Base-by-base conservation (phyloP, 2,888 invertebrate genomes). In the Synanthedon tipuliformis region DNA sequence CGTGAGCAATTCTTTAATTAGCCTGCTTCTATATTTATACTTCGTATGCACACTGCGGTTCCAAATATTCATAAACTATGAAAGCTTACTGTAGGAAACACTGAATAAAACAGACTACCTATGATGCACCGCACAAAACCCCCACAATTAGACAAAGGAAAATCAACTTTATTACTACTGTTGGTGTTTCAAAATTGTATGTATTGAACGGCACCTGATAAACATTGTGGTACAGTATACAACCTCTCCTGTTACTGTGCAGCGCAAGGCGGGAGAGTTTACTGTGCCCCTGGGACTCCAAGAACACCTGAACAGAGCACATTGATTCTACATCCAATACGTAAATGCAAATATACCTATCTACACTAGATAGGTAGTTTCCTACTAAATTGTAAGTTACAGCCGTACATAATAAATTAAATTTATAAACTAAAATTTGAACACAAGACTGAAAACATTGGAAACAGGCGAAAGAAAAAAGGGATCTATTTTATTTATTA, bases 221-320 rank as follows among this genome's bases (percentile, higher is more conserved):
- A n/a, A n/a, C 45, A 7, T 10, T 45, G n/a, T 45, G 4, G 45
- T 13, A 13, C n/a, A 41, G 41, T n/a, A n/a, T 41, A 41, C 41
- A 45, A 45, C 45, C 45, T n/a, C 45, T 45, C 45, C 45, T 45
- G 45, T 45, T 45, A 45, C 45, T 45, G 49, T 40, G 50, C 40
- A 52, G 23, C 66, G 64, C 70, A 64, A 63, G 60, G 54, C 61
- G 63, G 60, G 71, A 68, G 73, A 69, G 67, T 74, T 73, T 75
- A 76, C 66, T 61, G 68, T 68, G 57, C 76, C 71, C 73, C 53
- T 50, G 78, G 69, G 76, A 75, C 59, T 50, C 50, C 52, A 59
- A 62, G 64, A 64, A 68, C 75, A 75, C 74, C 73, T 69, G 73
- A 62, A 69, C 64, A 62, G 62, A 61, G 64, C 64, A 71, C 70